Base-by-base conservation (phyloP, 1,140 invertebrate genomes). In the Rhizoglyphus robini region DNA sequence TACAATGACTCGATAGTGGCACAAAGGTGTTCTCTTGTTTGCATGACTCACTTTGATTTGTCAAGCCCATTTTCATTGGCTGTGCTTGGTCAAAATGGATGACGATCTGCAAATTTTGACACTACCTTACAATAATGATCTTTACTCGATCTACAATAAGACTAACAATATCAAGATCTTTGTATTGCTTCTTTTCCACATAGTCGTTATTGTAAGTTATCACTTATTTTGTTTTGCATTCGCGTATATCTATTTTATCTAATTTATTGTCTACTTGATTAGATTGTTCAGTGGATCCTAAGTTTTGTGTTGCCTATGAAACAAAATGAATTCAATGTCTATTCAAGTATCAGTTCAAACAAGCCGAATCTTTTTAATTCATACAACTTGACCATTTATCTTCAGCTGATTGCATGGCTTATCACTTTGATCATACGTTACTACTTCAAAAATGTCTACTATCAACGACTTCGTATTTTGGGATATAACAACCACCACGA, bases 401-500 rank as follows among this genome's bases (percentile, higher is more conserved):
- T 13, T 18, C 65, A 66, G 3, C 1, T 66, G 20, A 30, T 66
- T 48, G 5, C 65, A 18, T 66, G 65, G 63, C 63, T 66, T 3
- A 48, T 66, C 15, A 66, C 20, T 20, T 32, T 66, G 36, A 2
- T 32, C 15, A 63, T 66, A 31, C 8, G 36, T 15, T 47, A 31
- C 29, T 66, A 66, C 36, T 65, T 66, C 20, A 64, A 63, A 34
- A 64, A 66, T 54, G 1, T 66, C 23, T 66, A 66, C 30, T 66
- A 66, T 34, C 5, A 27, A 64, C 5, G 65, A 54, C 34, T 66
- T 13, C 61, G 65, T 32, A 65, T 66, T 1, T 32, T 66, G 13
- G 65, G 65, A 29, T 66, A 66, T 29, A 38, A 66, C 30, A 66
- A 66, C n/a, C 65, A 66, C 29, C 54, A 66, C 27, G 25, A 66